Evolutionary conservation across 2,888 invertebrate genomes (phyloP), one percentile per base, ranked within the genome.

Genomic region (Eupithecia exiguata): DNA sequence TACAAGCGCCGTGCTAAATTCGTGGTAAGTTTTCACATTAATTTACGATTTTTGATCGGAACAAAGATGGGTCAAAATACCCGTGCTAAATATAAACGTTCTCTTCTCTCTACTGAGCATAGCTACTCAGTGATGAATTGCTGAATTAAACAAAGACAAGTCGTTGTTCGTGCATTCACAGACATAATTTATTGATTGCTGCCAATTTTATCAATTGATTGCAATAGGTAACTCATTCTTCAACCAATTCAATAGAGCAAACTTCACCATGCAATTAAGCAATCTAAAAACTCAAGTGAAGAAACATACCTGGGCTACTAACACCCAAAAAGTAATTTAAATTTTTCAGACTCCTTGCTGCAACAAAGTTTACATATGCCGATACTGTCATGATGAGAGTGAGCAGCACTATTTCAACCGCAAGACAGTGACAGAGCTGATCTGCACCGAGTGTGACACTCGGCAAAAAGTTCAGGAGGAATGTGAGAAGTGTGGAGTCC

Each of bases 321-420:
- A 53, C 49, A 53, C n/a, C 2, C 1, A n/a, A 2, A 46, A 46
- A 18, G 46, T 46, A n/a, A 6, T 43, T 46, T 46, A n/a, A 49
- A 49, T 49, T 49, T 16, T 76, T 30, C 92, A 98, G 98, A 97
- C 98, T 30, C 98, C 98, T 70, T 98, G 98, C 88, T 98, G 98
- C 91, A 96, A 97, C 84, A 98, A 98, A 91, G 96, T 97, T 12
- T 98, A 98, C 89, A 96, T 97, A 77, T 98, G 98, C 87, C 96
- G 98, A 43, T 97, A 98, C 88, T 98, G 98, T 85, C 98, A 98
- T 83, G 98, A 98, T 89, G 98, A 98, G 85, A 96, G 92, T 53
- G 98, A 98, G 87, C 95, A 96, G 77, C 98, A 98, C 88, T 96
- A 96, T 78, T 96, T 98, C 80, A 97, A 98, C 89, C 95, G 98